These are phyloP conservation scores for Apocheima hispidaria DNA, from an alignment of 2,888 invertebrate species.

Conservation along the genomic window DNA sequence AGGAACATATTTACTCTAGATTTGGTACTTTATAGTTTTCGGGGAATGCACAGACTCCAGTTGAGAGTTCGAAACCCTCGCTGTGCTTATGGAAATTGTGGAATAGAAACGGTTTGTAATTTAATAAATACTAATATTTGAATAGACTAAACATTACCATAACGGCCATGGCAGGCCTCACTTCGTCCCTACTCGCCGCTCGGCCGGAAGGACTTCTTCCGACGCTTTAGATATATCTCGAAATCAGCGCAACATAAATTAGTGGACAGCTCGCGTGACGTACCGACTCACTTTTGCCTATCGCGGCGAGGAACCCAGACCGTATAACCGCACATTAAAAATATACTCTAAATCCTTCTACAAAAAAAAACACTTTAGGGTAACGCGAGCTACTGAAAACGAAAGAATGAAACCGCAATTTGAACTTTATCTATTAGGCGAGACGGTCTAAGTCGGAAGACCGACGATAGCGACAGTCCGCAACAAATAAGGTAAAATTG, in stretches of 20 bases:
- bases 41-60: too few relatives aligned
- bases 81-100: too few relatives aligned
- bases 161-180: conserved; percentile 56
- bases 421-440: conserved; percentile 65
- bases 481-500: conserved; percentile 81
- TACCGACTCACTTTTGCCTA: conserved; percentile 82
- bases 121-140: conserved; percentile 50
- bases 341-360: conserved; percentile 58
- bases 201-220: conserved; percentile 65
- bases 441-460: conserved; percentile 60
- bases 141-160: conserved; percentile 73
- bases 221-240: conserved; percentile 73
- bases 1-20: too few relatives aligned
- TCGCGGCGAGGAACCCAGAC: conserved; percentile 78
- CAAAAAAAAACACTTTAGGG: conserved; percentile 68
- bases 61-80: too few relatives aligned
- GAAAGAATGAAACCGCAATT: conserved; percentile 49
- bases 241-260: conserved; percentile 85
- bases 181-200: conserved; percentile 37
- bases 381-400: conserved; percentile 50
- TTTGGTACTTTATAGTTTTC: too few relatives aligned
- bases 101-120: too few relatives aligned
- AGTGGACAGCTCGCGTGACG: conserved; percentile 84
- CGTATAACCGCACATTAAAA: conserved; percentile 58
- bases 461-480: conserved; percentile 57